phyloP scores from a whole-genome alignment of 2,888 invertebrate genomes.

The Drosophila meridiana region DNA sequence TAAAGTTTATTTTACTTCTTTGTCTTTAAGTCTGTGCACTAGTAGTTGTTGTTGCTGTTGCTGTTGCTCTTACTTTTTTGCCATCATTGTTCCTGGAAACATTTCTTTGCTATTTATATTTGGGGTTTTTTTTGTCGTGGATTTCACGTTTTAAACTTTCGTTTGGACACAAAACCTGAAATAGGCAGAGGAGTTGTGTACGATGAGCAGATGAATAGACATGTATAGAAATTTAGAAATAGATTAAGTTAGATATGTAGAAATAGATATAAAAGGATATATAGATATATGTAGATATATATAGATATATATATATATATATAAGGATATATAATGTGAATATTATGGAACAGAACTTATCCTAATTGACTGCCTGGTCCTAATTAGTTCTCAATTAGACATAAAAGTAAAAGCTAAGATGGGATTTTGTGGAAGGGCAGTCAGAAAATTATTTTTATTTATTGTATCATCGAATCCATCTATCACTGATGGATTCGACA shows the following conservation, averaged over 20 bases:
- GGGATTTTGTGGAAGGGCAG: background rate
- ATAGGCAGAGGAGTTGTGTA: background rate
- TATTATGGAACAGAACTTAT: too few species aligned
- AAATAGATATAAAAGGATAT: background rate
- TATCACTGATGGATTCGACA: too few species aligned
- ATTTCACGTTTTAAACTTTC: slow-evolving; percentile 35
- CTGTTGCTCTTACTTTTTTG: slow-evolving; percentile 9
- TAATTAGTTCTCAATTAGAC: background rate
- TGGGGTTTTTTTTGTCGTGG: slow-evolving; percentile 32
- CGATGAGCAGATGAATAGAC: background rate
- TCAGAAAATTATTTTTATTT: too few species aligned
- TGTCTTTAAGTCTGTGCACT: slow-evolving; percentile 48
- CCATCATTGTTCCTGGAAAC: slow-evolving; percentile 70
- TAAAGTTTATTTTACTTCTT: slow-evolving; percentile 77
- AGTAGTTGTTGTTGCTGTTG: slow-evolving; percentile 29
- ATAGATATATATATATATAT: background rate
- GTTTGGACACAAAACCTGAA: slow-evolving; percentile 3
- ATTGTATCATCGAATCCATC: too few species aligned
- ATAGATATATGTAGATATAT: background rate
- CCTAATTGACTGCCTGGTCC: background rate
- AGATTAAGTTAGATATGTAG: background rate
- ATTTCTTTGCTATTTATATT: slow-evolving; percentile 39
- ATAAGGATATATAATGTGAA: too few species aligned
- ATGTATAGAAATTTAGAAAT: background rate
- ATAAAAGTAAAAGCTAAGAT: background rate